These are phyloP conservation scores for Carduelis carduelis DNA, from an alignment of 2,797 vertebrate genomes.

Conservation along the genomic window DNA sequence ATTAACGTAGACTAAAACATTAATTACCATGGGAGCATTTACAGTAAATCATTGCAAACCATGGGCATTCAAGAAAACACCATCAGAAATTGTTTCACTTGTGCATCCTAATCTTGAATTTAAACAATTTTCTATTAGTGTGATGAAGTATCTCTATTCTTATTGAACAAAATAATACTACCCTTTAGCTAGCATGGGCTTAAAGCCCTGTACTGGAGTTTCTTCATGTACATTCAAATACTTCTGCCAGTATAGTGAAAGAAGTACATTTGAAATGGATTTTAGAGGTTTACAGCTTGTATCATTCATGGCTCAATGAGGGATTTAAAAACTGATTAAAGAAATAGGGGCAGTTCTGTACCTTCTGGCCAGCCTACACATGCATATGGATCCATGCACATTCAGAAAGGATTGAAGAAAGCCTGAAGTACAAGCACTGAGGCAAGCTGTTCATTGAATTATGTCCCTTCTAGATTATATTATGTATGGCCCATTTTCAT, in stretches of 20 bases:
- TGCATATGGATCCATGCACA: not conserved
- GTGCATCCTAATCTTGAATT: not conserved
- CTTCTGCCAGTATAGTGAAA: not conserved
- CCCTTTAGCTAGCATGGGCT: not conserved
- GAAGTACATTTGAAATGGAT: not conserved
- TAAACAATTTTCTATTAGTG: not conserved
- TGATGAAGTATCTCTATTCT: not conserved
- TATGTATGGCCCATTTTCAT: not conserved
- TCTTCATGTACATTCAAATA: not conserved
- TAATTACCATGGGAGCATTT: conserved; percentile 27
- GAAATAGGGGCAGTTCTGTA: not conserved
- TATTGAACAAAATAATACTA: not conserved
- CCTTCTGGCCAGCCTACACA: not conserved
- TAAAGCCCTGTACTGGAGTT: not conserved
- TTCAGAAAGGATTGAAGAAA: not conserved
- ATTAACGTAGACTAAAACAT: conserved; percentile 48
- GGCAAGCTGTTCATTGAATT: not conserved
- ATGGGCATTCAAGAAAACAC: not conserved
- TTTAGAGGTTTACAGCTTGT: not conserved
- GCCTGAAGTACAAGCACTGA: not conserved
- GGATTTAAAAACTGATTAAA: not conserved
- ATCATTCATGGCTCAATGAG: not conserved
- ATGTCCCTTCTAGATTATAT: fast-evolving
- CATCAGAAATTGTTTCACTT: not conserved
- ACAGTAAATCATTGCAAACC: not conserved